Evolutionary conservation across 1,140 invertebrate genomes (phyloP).

Genomic region (Coenobita brevimanus): DNA sequence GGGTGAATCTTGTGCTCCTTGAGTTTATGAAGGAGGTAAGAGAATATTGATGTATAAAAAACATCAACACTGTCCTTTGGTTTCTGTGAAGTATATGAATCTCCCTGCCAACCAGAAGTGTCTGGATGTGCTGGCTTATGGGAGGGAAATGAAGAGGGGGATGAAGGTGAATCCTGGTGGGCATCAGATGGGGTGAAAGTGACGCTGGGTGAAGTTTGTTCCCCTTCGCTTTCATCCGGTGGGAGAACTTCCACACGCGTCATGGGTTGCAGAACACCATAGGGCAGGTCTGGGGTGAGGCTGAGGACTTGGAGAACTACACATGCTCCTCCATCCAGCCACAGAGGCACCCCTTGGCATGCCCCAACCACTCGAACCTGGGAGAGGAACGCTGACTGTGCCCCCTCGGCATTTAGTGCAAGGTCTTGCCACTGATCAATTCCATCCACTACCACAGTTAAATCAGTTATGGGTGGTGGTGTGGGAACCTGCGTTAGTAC

Average conservation of each 20-base stretch:
- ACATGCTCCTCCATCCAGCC: conserved; percentile 62
- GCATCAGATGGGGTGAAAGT: conserved; percentile 24
- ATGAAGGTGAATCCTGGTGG: too few relatives aligned
- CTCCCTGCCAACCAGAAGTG: too few relatives aligned
- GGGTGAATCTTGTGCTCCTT: conserved; percentile 6
- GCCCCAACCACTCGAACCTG: conserved; percentile 53
- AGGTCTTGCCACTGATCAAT: conserved; percentile 55
- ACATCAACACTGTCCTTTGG: not conserved
- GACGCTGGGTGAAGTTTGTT: not conserved
- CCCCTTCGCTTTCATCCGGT: conserved; percentile 21
- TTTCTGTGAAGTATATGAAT: not conserved
- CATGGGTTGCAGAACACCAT: conserved; percentile 48
- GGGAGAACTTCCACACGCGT: conserved; percentile 65
- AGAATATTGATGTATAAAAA: conserved; percentile 15
- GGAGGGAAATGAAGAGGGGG: too few relatives aligned
- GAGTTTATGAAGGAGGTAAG: conserved; percentile 6
- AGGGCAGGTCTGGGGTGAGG: conserved; percentile 31
- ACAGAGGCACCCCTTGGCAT: conserved; percentile 55
- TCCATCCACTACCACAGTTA: conserved; percentile 28
- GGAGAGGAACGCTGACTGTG: conserved; percentile 54
- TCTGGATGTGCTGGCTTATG: too few relatives aligned
- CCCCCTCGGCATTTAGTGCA: conserved; percentile 57
- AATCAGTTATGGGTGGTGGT: conserved; percentile 43
- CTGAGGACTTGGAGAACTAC: conserved; percentile 39
- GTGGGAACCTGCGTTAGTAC: conserved; percentile 53